A percentile compares a stretch with the other conserved stretches of the same genome.
phyloP scores from a whole-genome alignment of 2,113 vertebrate genomes.

The Callaeas wilsoni region DNA sequence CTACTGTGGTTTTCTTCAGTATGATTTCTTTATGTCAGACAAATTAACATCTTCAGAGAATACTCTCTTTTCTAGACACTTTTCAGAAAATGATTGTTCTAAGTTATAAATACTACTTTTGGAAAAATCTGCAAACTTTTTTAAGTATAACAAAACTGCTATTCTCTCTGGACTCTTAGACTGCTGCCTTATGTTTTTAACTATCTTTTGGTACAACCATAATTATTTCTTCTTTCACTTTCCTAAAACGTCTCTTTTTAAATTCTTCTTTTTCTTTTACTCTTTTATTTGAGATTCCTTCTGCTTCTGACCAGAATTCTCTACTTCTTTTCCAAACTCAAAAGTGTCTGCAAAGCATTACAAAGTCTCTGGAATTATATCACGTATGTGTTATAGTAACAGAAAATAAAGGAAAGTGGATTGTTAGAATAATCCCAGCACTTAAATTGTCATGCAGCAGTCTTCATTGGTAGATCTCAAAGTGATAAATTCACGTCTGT shows the following conservation, averaged over 20 bases:
- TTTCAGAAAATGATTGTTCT: neutral
- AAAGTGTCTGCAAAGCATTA: neutral
- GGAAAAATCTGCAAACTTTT: neutral
- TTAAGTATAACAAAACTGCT: neutral
- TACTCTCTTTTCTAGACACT: neutral
- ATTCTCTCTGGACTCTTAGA: neutral
- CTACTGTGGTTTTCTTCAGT: neutral
- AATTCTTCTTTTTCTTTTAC: neutral
- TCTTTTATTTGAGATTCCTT: neutral
- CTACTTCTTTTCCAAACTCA: neutral
- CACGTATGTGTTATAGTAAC: neutral
- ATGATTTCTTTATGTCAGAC: neutral
- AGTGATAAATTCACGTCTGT: neutral
- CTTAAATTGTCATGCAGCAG: fast-evolving
- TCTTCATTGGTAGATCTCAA: neutral
- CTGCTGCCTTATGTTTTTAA: neutral
- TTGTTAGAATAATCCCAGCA: neutral
- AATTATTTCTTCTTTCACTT: neutral
- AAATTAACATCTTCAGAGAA: neutral
- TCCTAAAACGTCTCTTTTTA: neutral
- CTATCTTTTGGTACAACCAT: neutral
- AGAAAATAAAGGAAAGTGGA: neutral
- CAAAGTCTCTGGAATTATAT: neutral
- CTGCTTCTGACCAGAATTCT: neutral
- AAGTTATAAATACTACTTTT: neutral